Conservation (phyloP, 2,888 invertebrate genomes). For the Acleris literana region DNA sequence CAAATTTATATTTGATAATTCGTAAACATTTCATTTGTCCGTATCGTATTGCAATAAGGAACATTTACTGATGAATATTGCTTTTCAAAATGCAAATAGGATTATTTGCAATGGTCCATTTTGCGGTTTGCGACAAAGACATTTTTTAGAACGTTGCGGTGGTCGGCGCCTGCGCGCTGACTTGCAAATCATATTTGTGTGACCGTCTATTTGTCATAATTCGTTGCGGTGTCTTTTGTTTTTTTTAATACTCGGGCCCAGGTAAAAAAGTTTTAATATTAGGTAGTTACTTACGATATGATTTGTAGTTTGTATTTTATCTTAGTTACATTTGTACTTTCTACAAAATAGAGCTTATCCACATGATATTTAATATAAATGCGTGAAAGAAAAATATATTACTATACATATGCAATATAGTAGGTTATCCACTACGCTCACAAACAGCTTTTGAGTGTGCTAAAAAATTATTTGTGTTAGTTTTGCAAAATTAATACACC, state of each 20-base stretch:
- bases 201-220: conserved; percentile 63
- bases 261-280: not conserved
- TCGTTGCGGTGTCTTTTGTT: conserved; percentile 58
- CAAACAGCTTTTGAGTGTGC: too few relatives aligned
- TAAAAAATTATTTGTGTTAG: too few relatives aligned
- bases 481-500: too few relatives aligned
- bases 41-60: not conserved
- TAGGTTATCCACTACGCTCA: too few relatives aligned
- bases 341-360: too few relatives aligned
- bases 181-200: conserved; percentile 62
- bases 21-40: not conserved
- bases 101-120: conserved; percentile 40
- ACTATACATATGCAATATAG: too few relatives aligned
- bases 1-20: not conserved
- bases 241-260: conserved; percentile 21
- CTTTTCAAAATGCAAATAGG: not conserved
- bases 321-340: too few relatives aligned
- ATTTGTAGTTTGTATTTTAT: too few relatives aligned
- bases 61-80: not conserved
- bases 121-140: conserved; percentile 69
- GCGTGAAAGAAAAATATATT: too few relatives aligned
- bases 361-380: too few relatives aligned
- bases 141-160: conserved; percentile 51
- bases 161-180: conserved; percentile 55
- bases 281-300: not conserved